A percentile compares a stretch with the other conserved stretches of the same genome.
Conservation (phyloP, 2,888 invertebrate genomes). For the Brassicogethes aeneus region DNA sequence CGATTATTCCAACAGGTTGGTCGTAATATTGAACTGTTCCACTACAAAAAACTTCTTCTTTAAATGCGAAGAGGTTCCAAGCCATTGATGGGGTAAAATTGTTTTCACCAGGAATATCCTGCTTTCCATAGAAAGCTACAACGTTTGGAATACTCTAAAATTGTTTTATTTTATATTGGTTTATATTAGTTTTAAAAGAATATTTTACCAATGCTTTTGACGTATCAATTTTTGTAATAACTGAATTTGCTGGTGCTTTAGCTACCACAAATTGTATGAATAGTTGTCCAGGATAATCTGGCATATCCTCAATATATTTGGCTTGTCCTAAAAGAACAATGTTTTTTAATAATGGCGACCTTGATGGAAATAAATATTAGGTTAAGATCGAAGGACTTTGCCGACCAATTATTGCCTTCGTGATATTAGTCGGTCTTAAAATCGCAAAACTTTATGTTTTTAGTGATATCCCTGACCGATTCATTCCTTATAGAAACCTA, state of each 20-base stretch:
- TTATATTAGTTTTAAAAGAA: too few relatives aligned
- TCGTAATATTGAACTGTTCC: slow-evolving; percentile 53
- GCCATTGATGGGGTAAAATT: slow-evolving; percentile 40
- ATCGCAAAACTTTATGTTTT: too few relatives aligned
- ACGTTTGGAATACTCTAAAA: slow-evolving; percentile 56
- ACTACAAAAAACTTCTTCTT: slow-evolving; percentile 45
- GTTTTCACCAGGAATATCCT: slow-evolving; percentile 65
- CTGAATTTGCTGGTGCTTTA: slow-evolving; percentile 45
- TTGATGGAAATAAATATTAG: too few relatives aligned
- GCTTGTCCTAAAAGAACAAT: slow-evolving; percentile 59
- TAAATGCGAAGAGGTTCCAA: slow-evolving; percentile 2
- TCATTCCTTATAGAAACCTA: too few relatives aligned
- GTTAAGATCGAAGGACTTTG: too few relatives aligned
- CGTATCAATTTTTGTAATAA: slow-evolving; percentile 53
- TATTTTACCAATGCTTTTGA: slow-evolving; percentile 53
- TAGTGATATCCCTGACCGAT: too few relatives aligned
- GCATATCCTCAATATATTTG: slow-evolving; percentile 66
- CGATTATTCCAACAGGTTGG: slow-evolving; percentile 67
- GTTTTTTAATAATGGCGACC: too few relatives aligned
- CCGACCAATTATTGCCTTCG: too few relatives aligned
- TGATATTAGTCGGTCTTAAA: too few relatives aligned
- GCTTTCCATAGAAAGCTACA: slow-evolving; percentile 52
- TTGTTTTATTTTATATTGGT: too few relatives aligned
- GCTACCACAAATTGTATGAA: slow-evolving; percentile 62
- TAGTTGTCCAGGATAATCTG: slow-evolving; percentile 55